Evolutionary conservation across 2,113 vertebrate species (phyloP).

Genomic region (Charina bottae): DNA sequence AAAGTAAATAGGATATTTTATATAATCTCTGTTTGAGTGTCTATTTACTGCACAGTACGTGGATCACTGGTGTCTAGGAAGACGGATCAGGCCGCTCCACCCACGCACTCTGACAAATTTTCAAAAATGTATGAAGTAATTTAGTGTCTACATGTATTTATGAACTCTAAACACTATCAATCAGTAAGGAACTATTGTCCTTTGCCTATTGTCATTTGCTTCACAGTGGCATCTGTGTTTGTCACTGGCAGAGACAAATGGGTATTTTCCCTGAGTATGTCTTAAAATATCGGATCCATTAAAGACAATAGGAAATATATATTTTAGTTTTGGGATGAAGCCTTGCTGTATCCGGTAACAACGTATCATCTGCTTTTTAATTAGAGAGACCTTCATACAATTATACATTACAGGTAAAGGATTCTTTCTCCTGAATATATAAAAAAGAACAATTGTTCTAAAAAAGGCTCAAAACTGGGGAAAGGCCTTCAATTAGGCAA

Average conservation of each 20-base stretch:
- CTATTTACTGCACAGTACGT: too few relatives aligned
- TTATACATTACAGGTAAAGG: constrained; percentile 42
- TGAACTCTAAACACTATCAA: neutral
- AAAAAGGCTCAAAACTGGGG: constrained; percentile 47
- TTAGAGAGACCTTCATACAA: constrained; percentile 48
- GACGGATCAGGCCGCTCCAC: too few relatives aligned
- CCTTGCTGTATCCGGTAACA: constrained; percentile 39
- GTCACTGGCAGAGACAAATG: neutral
- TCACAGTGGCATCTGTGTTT: neutral
- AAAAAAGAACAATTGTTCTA: constrained; percentile 49
- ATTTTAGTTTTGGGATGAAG: neutral
- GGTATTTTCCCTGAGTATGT: too few relatives aligned
- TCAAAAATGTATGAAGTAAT: constrained; percentile 60
- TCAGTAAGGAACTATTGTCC: neutral
- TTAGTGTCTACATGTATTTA: constrained; percentile 53
- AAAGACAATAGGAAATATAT: neutral
- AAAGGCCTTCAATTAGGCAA: constrained; percentile 51
- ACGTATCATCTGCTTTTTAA: constrained; percentile 40
- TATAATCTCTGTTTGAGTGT: too few relatives aligned
- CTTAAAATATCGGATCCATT: neutral
- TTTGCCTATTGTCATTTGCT: neutral
- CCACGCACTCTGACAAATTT: too few relatives aligned
- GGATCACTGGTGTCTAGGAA: too few relatives aligned
- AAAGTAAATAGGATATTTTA: too few relatives aligned
- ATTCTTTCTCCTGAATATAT: constrained; percentile 43